These are phyloP conservation scores for Sialia sialis DNA, from an alignment of 2,113 vertebrate species.

Conservation along the genomic window DNA sequence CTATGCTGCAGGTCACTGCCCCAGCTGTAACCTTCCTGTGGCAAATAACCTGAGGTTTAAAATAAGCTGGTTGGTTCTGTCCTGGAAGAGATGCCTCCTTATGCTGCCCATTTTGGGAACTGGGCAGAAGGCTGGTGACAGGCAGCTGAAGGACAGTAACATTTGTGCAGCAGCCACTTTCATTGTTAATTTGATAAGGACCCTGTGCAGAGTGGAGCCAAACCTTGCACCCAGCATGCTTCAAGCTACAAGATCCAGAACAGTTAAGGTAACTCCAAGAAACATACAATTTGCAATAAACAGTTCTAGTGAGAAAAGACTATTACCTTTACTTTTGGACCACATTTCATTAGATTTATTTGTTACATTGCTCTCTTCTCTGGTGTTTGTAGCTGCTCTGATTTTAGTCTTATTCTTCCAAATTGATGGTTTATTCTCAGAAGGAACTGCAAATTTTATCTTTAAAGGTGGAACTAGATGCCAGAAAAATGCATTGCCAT, in stretches of 20 bases:
- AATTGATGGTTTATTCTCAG: not conserved
- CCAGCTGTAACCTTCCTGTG: not conserved
- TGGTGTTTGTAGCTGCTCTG: not conserved
- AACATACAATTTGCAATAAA: not conserved
- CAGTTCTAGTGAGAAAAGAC: not conserved
- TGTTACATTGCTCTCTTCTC: not conserved
- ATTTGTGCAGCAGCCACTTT: not conserved
- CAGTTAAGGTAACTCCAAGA: not conserved
- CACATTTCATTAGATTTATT: not conserved
- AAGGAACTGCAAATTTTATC: not conserved
- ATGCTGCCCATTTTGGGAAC: fast-evolving
- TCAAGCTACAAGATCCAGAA: not conserved
- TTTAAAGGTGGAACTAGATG: not conserved
- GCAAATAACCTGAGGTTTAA: not conserved
- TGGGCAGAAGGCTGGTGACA: not conserved
- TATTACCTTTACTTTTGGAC: not conserved
- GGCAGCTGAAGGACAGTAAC: not conserved
- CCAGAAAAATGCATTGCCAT: not conserved
- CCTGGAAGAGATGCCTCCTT: not conserved
- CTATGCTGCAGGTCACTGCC: not conserved
- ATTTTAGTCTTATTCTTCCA: not conserved
- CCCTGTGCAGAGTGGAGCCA: not conserved
- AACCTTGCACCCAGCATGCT: fast-evolving
- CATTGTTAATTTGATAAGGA: not conserved
- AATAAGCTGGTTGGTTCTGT: not conserved